A percentile compares a stretch with the other conserved stretches of the same genome.
Evolutionary conservation across 2,888 invertebrate genomes (phyloP).

Genomic region (Oxystoma pomonae): DNA sequence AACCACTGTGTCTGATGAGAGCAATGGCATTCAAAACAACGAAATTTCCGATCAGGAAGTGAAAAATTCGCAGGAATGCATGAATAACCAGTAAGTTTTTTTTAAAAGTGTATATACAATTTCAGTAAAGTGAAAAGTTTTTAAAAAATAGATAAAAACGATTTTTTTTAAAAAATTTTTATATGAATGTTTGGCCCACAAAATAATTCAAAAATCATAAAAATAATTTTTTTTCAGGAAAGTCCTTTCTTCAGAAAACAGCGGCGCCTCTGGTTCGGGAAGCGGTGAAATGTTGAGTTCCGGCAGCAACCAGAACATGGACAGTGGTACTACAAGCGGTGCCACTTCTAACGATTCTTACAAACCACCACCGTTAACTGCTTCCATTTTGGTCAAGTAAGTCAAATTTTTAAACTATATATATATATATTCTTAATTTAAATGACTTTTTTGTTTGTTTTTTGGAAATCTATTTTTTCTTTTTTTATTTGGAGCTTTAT

Average conservation of each 20-base stretch:
- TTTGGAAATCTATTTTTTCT: no score
- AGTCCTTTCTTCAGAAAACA: conserved; percentile 50
- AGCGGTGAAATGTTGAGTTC: conserved; percentile 59
- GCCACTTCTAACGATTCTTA: conserved; percentile 47
- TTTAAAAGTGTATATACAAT: no score
- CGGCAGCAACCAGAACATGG: conserved; percentile 55
- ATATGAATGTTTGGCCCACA: neutral
- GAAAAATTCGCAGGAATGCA: conserved; percentile 37
- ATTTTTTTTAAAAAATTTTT: neutral
- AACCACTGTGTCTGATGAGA: conserved; percentile 53
- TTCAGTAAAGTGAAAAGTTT: neutral
- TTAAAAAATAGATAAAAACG: neutral
- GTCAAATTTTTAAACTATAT: no score
- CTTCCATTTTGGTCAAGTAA: conserved; percentile 55
- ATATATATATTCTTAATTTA: no score
- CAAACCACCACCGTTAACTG: conserved; percentile 56
- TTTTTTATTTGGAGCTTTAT: no score
- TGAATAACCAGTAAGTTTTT: conserved; percentile 41
- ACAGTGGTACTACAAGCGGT: conserved; percentile 51
- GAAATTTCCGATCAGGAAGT: conserved; percentile 46
- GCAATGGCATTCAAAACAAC: conserved; percentile 44
- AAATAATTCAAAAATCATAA: neutral
- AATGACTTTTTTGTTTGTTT: no score
- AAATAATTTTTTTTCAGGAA: conserved; percentile 39
- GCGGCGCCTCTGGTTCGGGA: conserved; percentile 55